Evolutionary conservation across 1,140 invertebrate genomes (phyloP).

Genomic region (Ceratitis capitata): DNA sequence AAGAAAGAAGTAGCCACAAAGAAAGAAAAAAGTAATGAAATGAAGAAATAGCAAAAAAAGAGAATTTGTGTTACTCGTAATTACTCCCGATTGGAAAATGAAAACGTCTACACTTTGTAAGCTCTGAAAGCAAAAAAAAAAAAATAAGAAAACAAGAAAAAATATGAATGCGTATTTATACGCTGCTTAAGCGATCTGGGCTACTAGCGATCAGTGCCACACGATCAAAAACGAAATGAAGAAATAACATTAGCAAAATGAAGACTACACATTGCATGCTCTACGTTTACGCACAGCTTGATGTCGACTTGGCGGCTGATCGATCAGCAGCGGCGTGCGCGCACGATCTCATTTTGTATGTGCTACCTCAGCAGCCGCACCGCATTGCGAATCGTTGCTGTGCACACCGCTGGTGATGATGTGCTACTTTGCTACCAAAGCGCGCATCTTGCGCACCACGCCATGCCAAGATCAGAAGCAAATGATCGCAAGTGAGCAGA

Average conservation of each 20-base stretch:
- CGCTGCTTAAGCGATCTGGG: background rate
- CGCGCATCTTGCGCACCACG: background rate
- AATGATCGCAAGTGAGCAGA: slow-evolving; percentile 9
- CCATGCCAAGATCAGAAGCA: slow-evolving; percentile 7
- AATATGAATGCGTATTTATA: background rate
- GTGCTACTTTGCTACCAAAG: slow-evolving; percentile 26
- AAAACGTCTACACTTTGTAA: background rate
- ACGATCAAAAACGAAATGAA: background rate
- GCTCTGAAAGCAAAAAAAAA: background rate
- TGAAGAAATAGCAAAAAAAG: background rate
- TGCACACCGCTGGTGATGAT: slow-evolving; percentile 29
- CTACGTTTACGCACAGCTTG: slow-evolving; percentile 36
- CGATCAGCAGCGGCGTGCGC: background rate
- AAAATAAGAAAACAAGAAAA: background rate
- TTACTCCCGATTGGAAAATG: slow-evolving; percentile 33
- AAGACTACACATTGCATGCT: background rate
- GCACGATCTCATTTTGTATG: background rate
- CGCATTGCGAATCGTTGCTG: background rate
- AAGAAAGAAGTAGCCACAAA: background rate
- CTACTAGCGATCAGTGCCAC: slow-evolving; percentile 32
- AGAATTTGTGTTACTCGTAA: background rate
- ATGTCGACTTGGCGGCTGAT: background rate
- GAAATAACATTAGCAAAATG: background rate
- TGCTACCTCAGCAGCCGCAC: slow-evolving; percentile 8
- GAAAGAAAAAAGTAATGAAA: background rate